Evolutionary conservation across 2,113 vertebrate genomes (phyloP), one percentile per base, ranked within the genome.

Genomic region (Recurvirostra avosetta): DNA sequence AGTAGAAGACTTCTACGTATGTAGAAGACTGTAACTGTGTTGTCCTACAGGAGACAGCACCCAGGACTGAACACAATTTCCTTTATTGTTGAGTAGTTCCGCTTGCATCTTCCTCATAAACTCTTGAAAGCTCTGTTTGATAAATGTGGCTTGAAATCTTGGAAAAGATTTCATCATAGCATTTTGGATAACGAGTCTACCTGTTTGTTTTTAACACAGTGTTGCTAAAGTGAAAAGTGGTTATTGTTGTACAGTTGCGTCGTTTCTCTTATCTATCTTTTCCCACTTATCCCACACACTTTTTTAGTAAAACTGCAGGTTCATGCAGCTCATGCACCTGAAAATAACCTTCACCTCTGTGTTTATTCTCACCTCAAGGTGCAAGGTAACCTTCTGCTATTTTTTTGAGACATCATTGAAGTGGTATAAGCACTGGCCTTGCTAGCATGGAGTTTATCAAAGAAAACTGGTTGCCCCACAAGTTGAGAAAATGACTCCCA

Each of bases 1-100:
- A 40, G 27, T 5, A 21, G 27, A 36, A 25, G 45, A 19, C 32
- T 6, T 34, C 32, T 30, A 0, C 0, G 0, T 8, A 12, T n/a
- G 27, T 5, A 21, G 27, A 36, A 25, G 45, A 19, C 32, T 5
- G 2, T 6, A 11, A 3, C 23, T 22, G 12, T 20, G 34, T 30
- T 68, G 47, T 74, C 61, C 61, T 63, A 1, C 36, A 43, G 52
- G 43, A 53, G 62, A 36, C 23, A 18, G 17, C 1, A 1, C 45
- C 4, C 61, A n/a, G 45, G 32, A 5, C 70, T 43, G 47, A 23
- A 6, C 5, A 3, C 8, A 2, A 16, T 61, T 74, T 38, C 45
- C 32, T 68, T 78, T 78, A 2, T 50, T 38, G 18, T 66, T 43
- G 41, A n/a, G 26, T 36, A 38, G 27, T 23, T 84, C 30, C 45